Evolutionary conservation across 2,888 invertebrate species (phyloP).

Genomic region (Dexiosoma caninum): DNA sequence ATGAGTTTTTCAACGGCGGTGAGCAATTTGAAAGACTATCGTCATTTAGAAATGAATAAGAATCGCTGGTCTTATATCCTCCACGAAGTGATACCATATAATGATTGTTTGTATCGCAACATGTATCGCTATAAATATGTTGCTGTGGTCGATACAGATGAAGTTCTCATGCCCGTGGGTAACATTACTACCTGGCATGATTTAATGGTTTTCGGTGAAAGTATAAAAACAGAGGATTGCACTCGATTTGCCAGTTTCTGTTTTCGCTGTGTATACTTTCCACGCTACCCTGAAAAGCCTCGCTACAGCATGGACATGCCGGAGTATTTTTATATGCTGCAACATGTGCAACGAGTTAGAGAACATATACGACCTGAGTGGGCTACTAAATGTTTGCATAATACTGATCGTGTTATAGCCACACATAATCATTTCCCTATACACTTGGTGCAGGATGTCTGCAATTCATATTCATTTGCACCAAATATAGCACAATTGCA

Average conservation of each 20-base stretch:
- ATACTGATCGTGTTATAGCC: conserved; percentile 89
- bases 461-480: conserved; percentile 88
- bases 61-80: conserved; percentile 93
- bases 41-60: conserved; percentile 89
- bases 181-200: conserved; percentile 83
- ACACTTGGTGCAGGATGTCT: conserved; percentile 88
- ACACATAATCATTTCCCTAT: conserved; percentile 95
- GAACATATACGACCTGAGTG: conserved; percentile 81
- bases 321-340: conserved; percentile 94
- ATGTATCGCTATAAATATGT: conserved; percentile 92
- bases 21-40: conserved; percentile 90
- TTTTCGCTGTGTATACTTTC: conserved; percentile 93
- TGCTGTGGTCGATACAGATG: conserved; percentile 93
- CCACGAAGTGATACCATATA: conserved; percentile 96
- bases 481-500: conserved; percentile 90
- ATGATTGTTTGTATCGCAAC: conserved; percentile 95
- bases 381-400: conserved; percentile 95
- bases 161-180: conserved; percentile 92
- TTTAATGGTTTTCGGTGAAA: conserved; percentile 84
- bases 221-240: conserved; percentile 81
- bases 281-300: conserved; percentile 86
- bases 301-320: conserved; percentile 81
- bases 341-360: conserved; percentile 87
- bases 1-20: conserved; percentile 90
- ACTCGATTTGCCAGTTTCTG: conserved; percentile 83